Evolutionary conservation across 2,797 vertebrate genomes (phyloP), one percentile per base, ranked within the genome.

Genomic region (Bryconaethiops microstoma): DNA sequence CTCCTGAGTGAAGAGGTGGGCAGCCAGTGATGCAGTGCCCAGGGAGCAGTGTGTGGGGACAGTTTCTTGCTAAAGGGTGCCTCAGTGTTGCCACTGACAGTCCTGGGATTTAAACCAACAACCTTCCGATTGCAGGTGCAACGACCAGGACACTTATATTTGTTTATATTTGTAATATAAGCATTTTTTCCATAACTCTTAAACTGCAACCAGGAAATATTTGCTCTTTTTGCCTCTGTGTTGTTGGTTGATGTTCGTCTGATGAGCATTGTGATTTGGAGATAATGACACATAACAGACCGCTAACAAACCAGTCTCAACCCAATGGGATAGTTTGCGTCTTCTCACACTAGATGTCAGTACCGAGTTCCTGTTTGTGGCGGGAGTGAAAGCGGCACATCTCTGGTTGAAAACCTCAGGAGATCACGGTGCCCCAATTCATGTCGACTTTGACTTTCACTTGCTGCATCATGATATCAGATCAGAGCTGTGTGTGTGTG

Each of bases 401-500:
- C 25, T 78, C 16, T 21, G 57, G 73, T n/a, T 77, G 72, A 82
- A 80, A 84, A 23, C n/a, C 79, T 69, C 64, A 2, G 48, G 79
- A 70, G 73, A 81, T 69, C 55, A 35, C 63, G 65, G 76, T 79
- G 74, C 75, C 81, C 80, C 81, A 73, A 48, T 77, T 86, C 78
- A 71, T 80, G 85, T 78, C 74, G 69, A 63, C 82, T 80, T 84
- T 80, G 67, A 82, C 85, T 84, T 78, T 86, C 62, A 76, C 79
- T 17, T 62, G 63, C 82, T 70, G 83, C 76, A 84, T 75, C 71
- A 57, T 79, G 77, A 79, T 72, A 80, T 84, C 74, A 86, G 78
- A 84, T 82, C 80, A 86, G 60, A 76, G 78, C 71, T 63, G 68
- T 72, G 74, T 59, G 85, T 45, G 76, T 25, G 1, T 40, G 25